These are phyloP conservation scores for Ciona savignyi DNA, from an alignment of 23 tunicate genomes.

Conservation along the genomic window DNA sequence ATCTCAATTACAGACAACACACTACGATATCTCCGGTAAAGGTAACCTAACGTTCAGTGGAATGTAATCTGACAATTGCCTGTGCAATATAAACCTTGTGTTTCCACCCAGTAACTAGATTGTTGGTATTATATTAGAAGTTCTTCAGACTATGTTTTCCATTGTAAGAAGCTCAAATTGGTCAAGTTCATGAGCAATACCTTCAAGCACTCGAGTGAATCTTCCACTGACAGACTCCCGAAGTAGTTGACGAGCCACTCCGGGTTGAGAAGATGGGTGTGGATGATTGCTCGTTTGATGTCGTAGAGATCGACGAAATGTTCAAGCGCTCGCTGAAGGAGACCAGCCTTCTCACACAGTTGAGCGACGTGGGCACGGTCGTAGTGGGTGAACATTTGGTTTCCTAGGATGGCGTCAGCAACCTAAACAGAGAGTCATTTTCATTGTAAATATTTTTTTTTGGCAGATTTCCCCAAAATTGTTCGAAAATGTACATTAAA, in stretches of 20 bases:
- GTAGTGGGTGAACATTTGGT: conserved; percentile 99
- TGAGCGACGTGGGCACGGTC: conserved; percentile 99
- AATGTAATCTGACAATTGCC: no score
- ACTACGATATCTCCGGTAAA: no score
- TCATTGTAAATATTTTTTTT: neutral
- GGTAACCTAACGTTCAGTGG: no score
- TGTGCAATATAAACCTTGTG: no score
- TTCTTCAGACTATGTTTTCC: no score
- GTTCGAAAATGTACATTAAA: no score
- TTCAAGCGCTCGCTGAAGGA: conserved; percentile 94
- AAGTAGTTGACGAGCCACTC: conserved; percentile 98
- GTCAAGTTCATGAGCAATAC: no score
- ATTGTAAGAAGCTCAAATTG: no score
- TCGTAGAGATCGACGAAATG: conserved; percentile 97
- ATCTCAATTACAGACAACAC: no score
- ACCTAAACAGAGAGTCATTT: conserved; percentile 30
- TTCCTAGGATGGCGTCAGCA: conserved; percentile 98
- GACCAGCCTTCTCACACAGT: conserved; percentile 98
- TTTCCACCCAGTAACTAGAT: no score
- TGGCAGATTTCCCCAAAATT: no score
- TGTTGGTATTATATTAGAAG: no score
- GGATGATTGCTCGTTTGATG: conserved; percentile 99
- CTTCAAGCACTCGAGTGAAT: conserved; percentile 94
- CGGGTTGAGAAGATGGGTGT: conserved; percentile 95
- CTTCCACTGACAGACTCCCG: conserved; percentile 92